Base-by-base conservation (phyloP, 2,888 invertebrate species). In the Sceliomorpha sp. region DNA sequence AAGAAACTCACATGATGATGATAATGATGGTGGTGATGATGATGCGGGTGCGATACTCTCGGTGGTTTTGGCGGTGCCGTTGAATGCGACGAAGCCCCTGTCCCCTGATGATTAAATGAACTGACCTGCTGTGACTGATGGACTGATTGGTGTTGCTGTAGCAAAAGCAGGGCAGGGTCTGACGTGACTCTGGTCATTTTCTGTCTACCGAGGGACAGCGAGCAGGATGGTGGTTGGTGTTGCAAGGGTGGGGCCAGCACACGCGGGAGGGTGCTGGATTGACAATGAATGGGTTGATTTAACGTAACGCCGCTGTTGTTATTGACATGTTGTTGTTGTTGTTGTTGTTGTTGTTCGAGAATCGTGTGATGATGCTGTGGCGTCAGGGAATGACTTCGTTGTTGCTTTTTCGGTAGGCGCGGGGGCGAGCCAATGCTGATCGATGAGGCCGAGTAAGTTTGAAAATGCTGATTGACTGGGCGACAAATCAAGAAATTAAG, bases 361-460 rank as follows among this genome's bases (percentile, higher is more conserved):
- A 63, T 66, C 5, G 62, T 62, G 42, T 74, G 75, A 2, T 77
- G 75, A 31, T 82, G 82, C 34, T 84, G 85, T 0, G 95, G 94
- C 0, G 94, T 94, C 24, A 95, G 86, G 0, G 95, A 95, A 81
- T 95, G 94, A n/a, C 95, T 95, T 62, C 95, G 90, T 85, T 95
- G 94, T 80, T 93, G 92, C 80, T 93, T 89, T 56, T 87, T 79
- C 0, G 89, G 89, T 17, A 89, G 77, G 42, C 89, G 82, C 0
- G 89, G 89, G 0, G 89, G 88, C 1, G 88, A 85, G 7, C 83
- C 79, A 29, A 85, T 80, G 0, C 82, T 79, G 0, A 92, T 91
- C 0, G 92, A 92, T 36, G 92, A 91, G 36, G 91, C 90, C 63
- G 91, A 90, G 31, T 91, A 90, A 77, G 89, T 90, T 71, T 88